phyloP scores from a whole-genome alignment of 1,140 invertebrate genomes.

The Leptinotarsa undecemlineata region DNA sequence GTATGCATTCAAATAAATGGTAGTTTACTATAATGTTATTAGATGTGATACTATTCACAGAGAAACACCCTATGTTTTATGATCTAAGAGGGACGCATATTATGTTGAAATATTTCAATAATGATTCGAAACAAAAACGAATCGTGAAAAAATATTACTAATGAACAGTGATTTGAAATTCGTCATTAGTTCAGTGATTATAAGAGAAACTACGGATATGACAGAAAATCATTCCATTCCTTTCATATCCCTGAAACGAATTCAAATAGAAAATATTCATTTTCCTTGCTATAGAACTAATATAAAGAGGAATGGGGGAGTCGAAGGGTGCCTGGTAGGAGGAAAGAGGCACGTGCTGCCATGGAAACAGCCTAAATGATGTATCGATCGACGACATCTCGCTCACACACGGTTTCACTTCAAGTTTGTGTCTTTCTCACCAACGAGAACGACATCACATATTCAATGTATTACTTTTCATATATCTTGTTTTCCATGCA shows the following conservation, averaged over 20 bases:
- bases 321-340: slow-evolving; percentile 36
- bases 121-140: no score
- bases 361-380: slow-evolving; percentile 54
- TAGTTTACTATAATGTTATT: no score
- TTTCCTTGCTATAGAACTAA: slow-evolving; percentile 53
- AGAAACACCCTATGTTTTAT: no score
- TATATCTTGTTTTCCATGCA: slow-evolving; percentile 50
- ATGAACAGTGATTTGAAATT: no score
- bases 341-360: slow-evolving; percentile 53
- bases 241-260: slow-evolving; percentile 32
- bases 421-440: slow-evolving; percentile 36
- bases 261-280: slow-evolving; percentile 54
- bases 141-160: no score
- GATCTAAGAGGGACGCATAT: no score
- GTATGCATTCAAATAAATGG: no score
- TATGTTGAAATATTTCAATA: no score
- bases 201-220: no score
- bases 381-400: slow-evolving; percentile 49
- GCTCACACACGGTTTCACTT: slow-evolving; percentile 38
- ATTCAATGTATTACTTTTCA: slow-evolving; percentile 57
- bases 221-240: background rate
- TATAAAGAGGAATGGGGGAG: slow-evolving; percentile 46
- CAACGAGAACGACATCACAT: slow-evolving; percentile 52
- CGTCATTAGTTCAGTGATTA: no score
- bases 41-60: no score